phyloP scores from a whole-genome alignment of 2,888 invertebrate species.

The Polyploca ridens region DNA sequence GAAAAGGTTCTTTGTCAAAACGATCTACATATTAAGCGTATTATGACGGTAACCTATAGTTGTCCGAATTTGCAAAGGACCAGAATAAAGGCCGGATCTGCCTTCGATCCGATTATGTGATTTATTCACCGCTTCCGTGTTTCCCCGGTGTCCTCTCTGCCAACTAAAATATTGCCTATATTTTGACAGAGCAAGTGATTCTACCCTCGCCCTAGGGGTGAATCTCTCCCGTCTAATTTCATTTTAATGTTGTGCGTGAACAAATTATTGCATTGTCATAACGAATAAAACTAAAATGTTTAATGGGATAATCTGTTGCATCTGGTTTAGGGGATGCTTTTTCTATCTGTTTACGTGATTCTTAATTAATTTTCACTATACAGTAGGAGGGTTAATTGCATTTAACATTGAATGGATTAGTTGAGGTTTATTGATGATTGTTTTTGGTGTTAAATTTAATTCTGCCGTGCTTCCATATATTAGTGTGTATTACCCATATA shows the following conservation, averaged over 20 bases:
- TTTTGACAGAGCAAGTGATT: slow-evolving; percentile 72
- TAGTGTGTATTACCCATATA: background rate
- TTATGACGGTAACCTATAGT: slow-evolving; percentile 14
- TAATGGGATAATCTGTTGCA: slow-evolving; percentile 75
- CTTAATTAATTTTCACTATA: slow-evolving; percentile 71
- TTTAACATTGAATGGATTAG: slow-evolving; percentile 66
- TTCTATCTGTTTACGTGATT: slow-evolving; percentile 63
- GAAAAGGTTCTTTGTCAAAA: background rate
- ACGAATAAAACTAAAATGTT: slow-evolving; percentile 70
- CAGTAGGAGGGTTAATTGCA: slow-evolving; percentile 63
- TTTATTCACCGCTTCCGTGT: slow-evolving; percentile 68
- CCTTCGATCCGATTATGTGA: slow-evolving; percentile 73
- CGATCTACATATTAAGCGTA: slow-evolving; percentile 11
- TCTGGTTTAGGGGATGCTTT: slow-evolving; percentile 69
- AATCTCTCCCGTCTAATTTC: slow-evolving; percentile 73
- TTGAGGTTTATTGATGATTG: slow-evolving; percentile 58
- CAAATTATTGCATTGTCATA: slow-evolving; percentile 81
- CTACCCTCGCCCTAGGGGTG: slow-evolving; percentile 60
- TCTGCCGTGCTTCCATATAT: slow-evolving; percentile 30
- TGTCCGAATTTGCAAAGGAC: slow-evolving; percentile 34
- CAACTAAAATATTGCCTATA: slow-evolving; percentile 72
- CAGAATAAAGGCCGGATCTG: slow-evolving; percentile 37
- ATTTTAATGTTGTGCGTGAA: slow-evolving; percentile 80
- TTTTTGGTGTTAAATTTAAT: slow-evolving; percentile 49
- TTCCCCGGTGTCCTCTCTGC: slow-evolving; percentile 49